Conservation (phyloP, 2,113 vertebrate species). For the Bostrychus sinensis region DNA sequence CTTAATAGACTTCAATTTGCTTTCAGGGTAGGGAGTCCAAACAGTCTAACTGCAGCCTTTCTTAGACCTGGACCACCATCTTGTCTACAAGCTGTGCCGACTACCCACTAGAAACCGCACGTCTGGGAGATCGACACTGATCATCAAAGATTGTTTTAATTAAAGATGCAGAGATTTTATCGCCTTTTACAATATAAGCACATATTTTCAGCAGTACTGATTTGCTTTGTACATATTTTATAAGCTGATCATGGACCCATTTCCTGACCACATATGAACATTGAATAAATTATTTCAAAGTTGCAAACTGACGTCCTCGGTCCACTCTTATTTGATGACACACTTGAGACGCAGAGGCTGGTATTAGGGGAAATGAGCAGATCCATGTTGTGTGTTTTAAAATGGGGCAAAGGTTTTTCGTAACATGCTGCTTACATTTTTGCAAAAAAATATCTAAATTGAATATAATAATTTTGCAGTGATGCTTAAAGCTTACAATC, state of each 20-base stretch:
- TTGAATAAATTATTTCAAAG: conserved; percentile 82
- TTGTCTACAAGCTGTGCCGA: conserved; percentile 32
- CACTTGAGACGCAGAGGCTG: too few species aligned
- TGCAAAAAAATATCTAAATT: too few species aligned
- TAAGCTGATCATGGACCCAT: conserved; percentile 68
- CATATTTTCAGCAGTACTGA: conserved; percentile 62
- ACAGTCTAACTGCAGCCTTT: conserved; percentile 78
- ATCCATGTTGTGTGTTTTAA: too few species aligned
- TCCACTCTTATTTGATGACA: conserved; percentile 16
- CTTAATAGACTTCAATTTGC: conserved; percentile 28
- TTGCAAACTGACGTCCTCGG: background rate
- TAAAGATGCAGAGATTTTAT: conserved; percentile 43
- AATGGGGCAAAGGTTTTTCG: too few species aligned
- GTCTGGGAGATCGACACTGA: conserved; percentile 27
- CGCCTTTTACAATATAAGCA: conserved; percentile 66
- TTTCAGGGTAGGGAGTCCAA: conserved; percentile 74
- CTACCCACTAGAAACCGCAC: conserved; percentile 41
- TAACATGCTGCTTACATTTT: too few species aligned
- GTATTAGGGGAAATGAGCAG: too few species aligned
- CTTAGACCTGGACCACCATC: conserved; percentile 55
- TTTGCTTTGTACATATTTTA: conserved; percentile 80
- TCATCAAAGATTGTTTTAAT: conserved; percentile 52
- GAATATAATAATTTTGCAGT: too few species aligned
- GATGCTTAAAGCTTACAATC: too few species aligned
- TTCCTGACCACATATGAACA: conserved; percentile 70